Percentiles rank a stretch among this genome's conserved stretches.
These are phyloP conservation scores for Leptopilina myrica DNA, from an alignment of 2,888 invertebrate genomes.

Conservation along the genomic window DNA sequence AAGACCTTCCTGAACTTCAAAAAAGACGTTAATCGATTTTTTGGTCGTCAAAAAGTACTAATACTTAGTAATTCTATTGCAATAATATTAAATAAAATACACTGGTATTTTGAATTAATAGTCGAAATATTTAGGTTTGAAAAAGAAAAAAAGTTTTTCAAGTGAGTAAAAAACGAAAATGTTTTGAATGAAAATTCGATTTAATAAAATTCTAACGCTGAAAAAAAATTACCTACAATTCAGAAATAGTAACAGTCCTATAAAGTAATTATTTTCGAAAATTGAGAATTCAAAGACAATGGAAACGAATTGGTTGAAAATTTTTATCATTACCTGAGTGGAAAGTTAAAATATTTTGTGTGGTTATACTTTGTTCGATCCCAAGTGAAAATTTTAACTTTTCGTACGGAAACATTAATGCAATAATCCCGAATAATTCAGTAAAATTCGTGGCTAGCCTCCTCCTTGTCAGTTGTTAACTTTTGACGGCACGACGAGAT, in stretches of 20 bases:
- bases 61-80: background rate
- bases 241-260: no score
- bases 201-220: no score
- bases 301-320: background rate
- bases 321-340: slow-evolving; percentile 19
- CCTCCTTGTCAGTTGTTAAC: slow-evolving; percentile 69
- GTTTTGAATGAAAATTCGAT: no score
- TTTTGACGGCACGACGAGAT: slow-evolving; percentile 60
- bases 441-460: slow-evolving; percentile 64
- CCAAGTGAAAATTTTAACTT: slow-evolving; percentile 63
- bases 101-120: background rate
- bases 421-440: slow-evolving; percentile 69
- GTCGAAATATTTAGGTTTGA: background rate
- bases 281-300: no score
- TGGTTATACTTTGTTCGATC: slow-evolving; percentile 23
- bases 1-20: slow-evolving; percentile 7
- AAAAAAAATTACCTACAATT: no score
- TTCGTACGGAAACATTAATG: slow-evolving; percentile 64
- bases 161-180: background rate
- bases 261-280: no score
- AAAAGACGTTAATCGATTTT: slow-evolving; percentile 13
- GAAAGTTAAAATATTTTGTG: slow-evolving; percentile 25
- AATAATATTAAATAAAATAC: background rate
- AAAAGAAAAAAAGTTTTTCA: no score
- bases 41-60: background rate